A percentile compares a stretch with the other conserved stretches of the same genome.
These are phyloP conservation scores for Trypoxylus dichotomus DNA, from an alignment of 1,140 invertebrate genomes.

Conservation along the genomic window DNA sequence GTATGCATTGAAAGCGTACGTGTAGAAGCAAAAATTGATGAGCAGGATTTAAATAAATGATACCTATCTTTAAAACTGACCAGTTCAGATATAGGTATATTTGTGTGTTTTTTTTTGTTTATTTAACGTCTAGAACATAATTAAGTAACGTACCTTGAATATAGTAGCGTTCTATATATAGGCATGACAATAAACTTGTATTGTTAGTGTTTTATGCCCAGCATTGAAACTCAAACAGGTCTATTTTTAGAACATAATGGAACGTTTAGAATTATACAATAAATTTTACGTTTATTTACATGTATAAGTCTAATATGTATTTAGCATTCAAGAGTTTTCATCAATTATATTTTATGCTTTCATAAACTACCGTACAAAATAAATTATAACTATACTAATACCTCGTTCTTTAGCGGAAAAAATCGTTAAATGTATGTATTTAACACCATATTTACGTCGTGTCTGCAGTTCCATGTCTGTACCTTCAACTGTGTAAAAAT, in stretches of 20 bases:
- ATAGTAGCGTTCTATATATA: slow-evolving; percentile 11
- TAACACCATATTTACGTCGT: no score
- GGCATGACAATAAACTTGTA: slow-evolving; percentile 19
- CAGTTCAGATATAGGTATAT: background rate
- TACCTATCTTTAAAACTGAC: slow-evolving; percentile 8
- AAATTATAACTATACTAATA: background rate
- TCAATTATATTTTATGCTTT: background rate
- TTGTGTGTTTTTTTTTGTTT: background rate
- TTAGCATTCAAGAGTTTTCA: background rate
- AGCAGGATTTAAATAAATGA: slow-evolving; percentile 11
- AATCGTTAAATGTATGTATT: no score
- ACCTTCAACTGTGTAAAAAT: no score
- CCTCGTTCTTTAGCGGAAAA: no score
- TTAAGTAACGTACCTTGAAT: slow-evolving; percentile 18
- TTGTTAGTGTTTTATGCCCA: background rate
- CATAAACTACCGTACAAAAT: background rate
- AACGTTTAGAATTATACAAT: slow-evolving; percentile 4
- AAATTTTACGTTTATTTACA: background rate
- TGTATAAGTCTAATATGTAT: background rate
- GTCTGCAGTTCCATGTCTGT: no score
- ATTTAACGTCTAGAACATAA: slow-evolving; percentile 12
- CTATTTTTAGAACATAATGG: slow-evolving; percentile 1
- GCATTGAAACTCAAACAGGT: background rate
- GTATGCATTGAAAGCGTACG: background rate
- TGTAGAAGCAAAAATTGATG: slow-evolving; percentile 9